Conservation (phyloP, 2,113 vertebrate genomes). For the Glaucidium brasilianum region DNA sequence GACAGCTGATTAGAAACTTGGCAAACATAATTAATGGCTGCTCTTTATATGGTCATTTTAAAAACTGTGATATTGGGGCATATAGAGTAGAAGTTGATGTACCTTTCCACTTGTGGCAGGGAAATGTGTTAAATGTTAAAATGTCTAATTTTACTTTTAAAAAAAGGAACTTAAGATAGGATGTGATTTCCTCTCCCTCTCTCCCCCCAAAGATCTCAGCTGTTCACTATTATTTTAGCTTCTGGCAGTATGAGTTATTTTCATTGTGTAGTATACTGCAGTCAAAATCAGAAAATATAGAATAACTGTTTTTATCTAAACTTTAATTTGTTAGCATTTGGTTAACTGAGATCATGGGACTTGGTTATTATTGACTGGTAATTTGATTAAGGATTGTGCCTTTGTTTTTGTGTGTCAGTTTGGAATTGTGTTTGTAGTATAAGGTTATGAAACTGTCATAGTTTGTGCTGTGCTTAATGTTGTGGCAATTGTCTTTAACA, state of each 20-base stretch:
- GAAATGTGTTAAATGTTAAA: background rate
- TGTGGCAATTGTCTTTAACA: background rate
- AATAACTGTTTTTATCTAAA: background rate
- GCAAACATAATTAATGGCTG: background rate
- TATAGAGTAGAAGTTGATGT: background rate
- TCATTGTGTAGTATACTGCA: background rate
- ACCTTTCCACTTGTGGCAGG: background rate
- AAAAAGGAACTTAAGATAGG: background rate
- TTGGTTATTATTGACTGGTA: background rate
- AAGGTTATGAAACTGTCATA: background rate
- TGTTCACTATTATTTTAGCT: background rate
- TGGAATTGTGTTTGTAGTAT: background rate
- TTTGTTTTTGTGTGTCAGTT: background rate
- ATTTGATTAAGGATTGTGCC: background rate
- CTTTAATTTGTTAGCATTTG: background rate
- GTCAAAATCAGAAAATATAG: background rate
- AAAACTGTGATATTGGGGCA: background rate
- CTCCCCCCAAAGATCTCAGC: background rate
- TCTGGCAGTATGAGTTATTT: background rate
- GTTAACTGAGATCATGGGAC: background rate
- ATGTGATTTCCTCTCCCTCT: background rate
- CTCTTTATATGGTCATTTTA: background rate
- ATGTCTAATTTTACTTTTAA: background rate
- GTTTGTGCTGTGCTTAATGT: background rate
- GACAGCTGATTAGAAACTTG: background rate